Evolutionary conservation across 2,888 invertebrate genomes (phyloP), one percentile per base, ranked within the genome.

Genomic region (Cryptophagus acutangulus): DNA sequence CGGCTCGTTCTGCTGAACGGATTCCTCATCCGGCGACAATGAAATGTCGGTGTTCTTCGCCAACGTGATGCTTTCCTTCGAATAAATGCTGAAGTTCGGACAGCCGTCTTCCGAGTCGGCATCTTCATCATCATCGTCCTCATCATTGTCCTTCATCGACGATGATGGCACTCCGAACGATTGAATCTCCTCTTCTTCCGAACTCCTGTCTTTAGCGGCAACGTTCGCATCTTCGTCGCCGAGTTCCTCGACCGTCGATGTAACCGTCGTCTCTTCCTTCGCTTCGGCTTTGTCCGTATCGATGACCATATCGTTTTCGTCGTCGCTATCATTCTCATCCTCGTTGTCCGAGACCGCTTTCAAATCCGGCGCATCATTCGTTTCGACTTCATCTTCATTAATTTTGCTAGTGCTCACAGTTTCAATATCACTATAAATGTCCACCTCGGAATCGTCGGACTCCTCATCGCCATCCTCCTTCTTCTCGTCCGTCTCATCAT

Each of bases 1-100:
- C 20, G 12, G 25, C 17, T 44, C 33, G 12, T 10, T 31, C 13
- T 13, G 14, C 8, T 25, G 17, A 14, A 39, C 42, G n/a, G 35
- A 20, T 4, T 44, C 18, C 15, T 37, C 20, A 13, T 42, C 39
- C 4, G 31, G 14, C 3, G 49, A 37, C 34, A 61, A 30, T 3
- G 56, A 49, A 30, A 63, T 47, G 43, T 67, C 74, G 0, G 72
- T 72, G 33, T 72, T 75, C 51, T 79, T 74, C 1, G 84, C 84
- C 36, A 85, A 77, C 51, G 83, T 82, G 60, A 87, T 82, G 44
- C 87, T 87, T 55, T 85, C 81, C 5, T 84, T 82, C 0, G 89
- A 89, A 68, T 89, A 89, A 50, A 89, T 84, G 8, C 84, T 84
- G 65, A 87, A 87, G 66, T 89, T 89, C 2, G 89, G 89, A 66